Percentiles rank a stretch among this genome's conserved stretches.
Conservation (phyloP, 2,797 vertebrate species). For the Huso huso region DNA sequence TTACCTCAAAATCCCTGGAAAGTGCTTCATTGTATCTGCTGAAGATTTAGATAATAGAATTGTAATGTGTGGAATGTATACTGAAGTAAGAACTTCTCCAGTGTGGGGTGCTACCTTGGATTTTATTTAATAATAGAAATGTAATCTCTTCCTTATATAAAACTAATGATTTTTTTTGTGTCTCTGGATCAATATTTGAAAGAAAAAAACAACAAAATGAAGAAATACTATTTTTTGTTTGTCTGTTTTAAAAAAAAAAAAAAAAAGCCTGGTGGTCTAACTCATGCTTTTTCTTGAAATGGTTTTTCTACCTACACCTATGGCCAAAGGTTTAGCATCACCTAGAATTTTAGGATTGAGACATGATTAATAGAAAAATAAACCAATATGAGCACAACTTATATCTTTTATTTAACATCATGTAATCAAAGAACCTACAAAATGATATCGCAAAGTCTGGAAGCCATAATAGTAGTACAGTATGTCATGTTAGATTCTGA, state of each 20-base stretch:
- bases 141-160: constrained; percentile 34
- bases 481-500: no score
- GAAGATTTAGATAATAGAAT: constrained; percentile 36
- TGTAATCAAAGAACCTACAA: no score
- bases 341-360: no score
- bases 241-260: neutral
- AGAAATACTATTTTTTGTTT: constrained; percentile 1
- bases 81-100: constrained; percentile 17
- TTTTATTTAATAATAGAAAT: constrained; percentile 36
- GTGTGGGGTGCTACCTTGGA: constrained; percentile 23
- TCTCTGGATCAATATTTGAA: constrained; percentile 34
- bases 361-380: no score
- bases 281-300: no score
- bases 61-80: constrained; percentile 27
- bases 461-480: no score
- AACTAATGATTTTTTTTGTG: constrained; percentile 31
- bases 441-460: no score
- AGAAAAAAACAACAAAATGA: constrained; percentile 16
- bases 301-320: no score
- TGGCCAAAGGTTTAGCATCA: no score
- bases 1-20: constrained; percentile 39
- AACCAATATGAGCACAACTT: no score
- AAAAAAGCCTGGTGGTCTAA: no score
- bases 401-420: no score
- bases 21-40: constrained; percentile 42